Evolutionary conservation across 1,140 invertebrate genomes (phyloP), one percentile per base, ranked within the genome.

Genomic region (Hyposmocoma kahamanoa): DNA sequence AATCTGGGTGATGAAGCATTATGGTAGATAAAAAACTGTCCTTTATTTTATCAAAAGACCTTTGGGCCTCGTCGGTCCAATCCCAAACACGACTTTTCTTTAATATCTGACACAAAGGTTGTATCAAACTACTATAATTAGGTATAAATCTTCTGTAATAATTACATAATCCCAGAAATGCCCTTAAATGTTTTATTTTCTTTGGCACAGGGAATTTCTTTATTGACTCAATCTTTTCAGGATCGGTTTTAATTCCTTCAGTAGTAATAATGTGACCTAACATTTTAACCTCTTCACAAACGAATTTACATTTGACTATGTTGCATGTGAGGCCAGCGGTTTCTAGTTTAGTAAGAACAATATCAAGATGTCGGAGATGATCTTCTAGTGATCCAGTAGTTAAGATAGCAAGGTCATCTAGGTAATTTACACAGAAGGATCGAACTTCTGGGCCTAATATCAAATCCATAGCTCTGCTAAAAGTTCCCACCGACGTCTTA

Each of bases 161-260:
- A 46, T 66, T 67, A 38, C 71, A 67, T 0, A 82, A 22, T 0
- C 79, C 72, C 18, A 83, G 42, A 58, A 80, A 79, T n/a, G 47
- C 46, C 46, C 70, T 63, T 8, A 82, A 43, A 36, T 80, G 59
- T 49, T 69, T 60, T n/a, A 56, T 38, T 38, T 59, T 71, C 20
- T 59, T 59, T n/a, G 78, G 75, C 10, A 49, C 19, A 6, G 62
- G 59, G 42, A 73, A 72, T 0, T 72, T 42, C 13, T 42, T 18
- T 17, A 79, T 74, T 0, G 58, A 50, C 24, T 56, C 17, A 8
- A 80, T 20, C 21, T 73, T 74, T 2, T 66, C 54, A 5, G 70
- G 67, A 26, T 80, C 60, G 1, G 61, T 71, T 17, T 22, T 11
- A 11, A 81, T 55, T n/a, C 76, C 80, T 1, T 49, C 17, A 0